Evolutionary conservation across 2,888 invertebrate genomes (phyloP), one percentile per base, ranked within the genome.

Genomic region (Candidula unifasciata): DNA sequence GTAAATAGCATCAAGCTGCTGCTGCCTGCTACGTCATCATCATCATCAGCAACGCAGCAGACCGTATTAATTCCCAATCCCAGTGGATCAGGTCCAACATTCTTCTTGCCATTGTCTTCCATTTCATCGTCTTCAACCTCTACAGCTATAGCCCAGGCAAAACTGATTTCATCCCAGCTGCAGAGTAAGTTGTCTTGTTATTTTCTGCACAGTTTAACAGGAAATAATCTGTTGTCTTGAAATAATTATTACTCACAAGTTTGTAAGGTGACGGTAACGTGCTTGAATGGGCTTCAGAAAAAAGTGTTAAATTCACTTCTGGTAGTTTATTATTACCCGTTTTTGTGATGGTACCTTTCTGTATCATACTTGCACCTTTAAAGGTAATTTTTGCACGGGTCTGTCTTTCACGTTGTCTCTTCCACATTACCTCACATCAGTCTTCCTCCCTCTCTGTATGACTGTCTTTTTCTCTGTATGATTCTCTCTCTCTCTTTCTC

Each of bases 1-100:
- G 84, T 84, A 80, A 84, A 84, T 80, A 84, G 84, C 44, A 73
- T 84, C 27, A 84, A 84, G 83, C 44, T 82, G 77, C 66, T 84
- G 79, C 60, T 84, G 74, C 74, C 66, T 1, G 54, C 84, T n/a
- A 21, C 84, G 33, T 44, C 44, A 16, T 84, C 84, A 16, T 84
- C 84, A 24, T 44, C 66, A 30, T 84, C 84, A 30, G 60, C 79
- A 73, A 81, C 81, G 24, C 81, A 80, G 57, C 80, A 85, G 35
- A 81, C 80, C n/a, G 81, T 85, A 33, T 64, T 85, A 54, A 81
- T 85, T 54, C 85, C 85, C 30, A 80, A 84, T 30, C 81, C 85
- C 44, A 85, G 76, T 71, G 85, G 85, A 44, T 81, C 77, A 69
- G 85, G 80, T 24, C 85, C 81, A 37, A 74, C 85, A 18, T 54